Evolutionary conservation across 2,797 vertebrate genomes (phyloP), one percentile per base, ranked within the genome.

Genomic region (Melanotaenia nigrans): DNA sequence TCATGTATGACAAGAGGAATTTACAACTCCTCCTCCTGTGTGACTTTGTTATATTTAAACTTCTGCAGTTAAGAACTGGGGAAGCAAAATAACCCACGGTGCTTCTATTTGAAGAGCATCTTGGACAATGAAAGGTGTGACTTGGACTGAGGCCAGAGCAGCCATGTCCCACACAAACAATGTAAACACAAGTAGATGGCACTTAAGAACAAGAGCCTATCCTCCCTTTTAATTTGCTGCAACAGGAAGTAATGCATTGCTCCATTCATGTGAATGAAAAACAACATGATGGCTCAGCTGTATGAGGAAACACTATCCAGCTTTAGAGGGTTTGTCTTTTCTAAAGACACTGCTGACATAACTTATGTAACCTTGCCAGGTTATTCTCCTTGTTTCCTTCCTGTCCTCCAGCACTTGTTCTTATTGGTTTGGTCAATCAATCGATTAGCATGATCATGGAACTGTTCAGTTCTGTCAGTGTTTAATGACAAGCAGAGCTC

Each of bases 351-450:
- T 38, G 33, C 32, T 60, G 8, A 22, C 30, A 1, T 76, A 53
- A 40, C 25, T 20, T 33, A 54, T 51, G 62, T 70, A 47, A 67
- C 20, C 32, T 42, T 49, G 20, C 35, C 33, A 69, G 54, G 79
- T 85, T 66, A 89, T 87, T 85, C 89, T 64, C 71, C 85, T 80
- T 6, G 81, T 88, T 91, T 87, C 85, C 80, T 78, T 56, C 53
- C 65, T 73, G 79, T 5, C 70, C 55, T 64, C 73, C 13, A 55
- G 47, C 1, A 32, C 64, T 73, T 59, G 64, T 38, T 58, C 35
- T 10, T 8, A 59, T 72, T 66, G 55, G 74, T 73, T 61, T 64
- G 38, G 56, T 63, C 64, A 20, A 79, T 87, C 81, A 85, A 89
- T 89, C 81, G 82, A 80, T 82, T 82, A 61, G 54, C 59, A 36